Base-by-base conservation (phyloP, 2,797 vertebrate genomes). In the Arctocebus calabarensis region DNA sequence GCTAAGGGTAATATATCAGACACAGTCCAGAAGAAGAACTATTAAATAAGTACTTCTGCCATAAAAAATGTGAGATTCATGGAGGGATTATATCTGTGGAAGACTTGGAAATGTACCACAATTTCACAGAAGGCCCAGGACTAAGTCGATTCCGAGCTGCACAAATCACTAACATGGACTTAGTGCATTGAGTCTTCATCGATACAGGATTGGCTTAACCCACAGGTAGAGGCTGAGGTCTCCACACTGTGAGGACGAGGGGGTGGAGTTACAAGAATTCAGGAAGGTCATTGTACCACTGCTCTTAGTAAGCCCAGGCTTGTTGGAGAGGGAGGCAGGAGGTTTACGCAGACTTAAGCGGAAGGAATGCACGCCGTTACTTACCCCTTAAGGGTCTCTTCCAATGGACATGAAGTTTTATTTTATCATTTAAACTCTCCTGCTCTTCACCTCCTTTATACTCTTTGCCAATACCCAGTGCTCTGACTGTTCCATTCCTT, bases 171-270 rank as follows among this genome's bases (percentile, higher is more conserved):
- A 77, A 8, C 7, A 10, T 85, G 23, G 0, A 5, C 32, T 93
- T 8, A 74, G 34, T 93, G 82, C 45, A 34, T 32, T 55, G 13
- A 68, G 5, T 83, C 3, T 91, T 73, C 78, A 66, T 81, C 20
- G 7, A 0, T n/a, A 37, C 1, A 22, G 16, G 45, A 79, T 45
- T 66, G 22, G 6, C 1, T 59, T 68, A 91, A 79, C 68, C 8
- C 11, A 55, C 8, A 75, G 32, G 61, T 1, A 43, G 7, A 45
- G 23, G 1, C 37, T 37, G 55, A 64, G 7, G 43, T 52, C 64
- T 29, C 4, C 4, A 62, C 2, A 0, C 3, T 40, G 11, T 22
- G 45, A 14, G 22, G 2, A 48, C 62, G 40, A n/a, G 27, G 7
- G 20, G 22, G 34, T 2, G 3, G 84, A 16, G 1, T 34, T 16